Conservation (phyloP, 1,140 invertebrate genomes). For the Hormaphis cornu region DNA sequence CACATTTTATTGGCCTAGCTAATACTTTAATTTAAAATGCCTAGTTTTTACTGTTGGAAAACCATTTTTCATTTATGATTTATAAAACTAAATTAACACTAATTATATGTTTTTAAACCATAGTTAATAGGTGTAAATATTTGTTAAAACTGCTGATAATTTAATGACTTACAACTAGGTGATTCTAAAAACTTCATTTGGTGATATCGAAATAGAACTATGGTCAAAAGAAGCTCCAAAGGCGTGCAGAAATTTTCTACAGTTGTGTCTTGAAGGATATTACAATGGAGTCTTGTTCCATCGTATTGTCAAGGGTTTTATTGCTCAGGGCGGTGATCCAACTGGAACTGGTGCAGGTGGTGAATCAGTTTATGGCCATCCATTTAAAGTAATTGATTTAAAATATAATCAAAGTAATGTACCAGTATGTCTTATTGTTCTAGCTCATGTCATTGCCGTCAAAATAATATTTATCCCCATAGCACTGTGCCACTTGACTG, state of each 20-base stretch:
- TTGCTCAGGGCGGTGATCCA: slow-evolving; percentile 93
- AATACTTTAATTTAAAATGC: background rate
- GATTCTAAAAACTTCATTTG: slow-evolving; percentile 79
- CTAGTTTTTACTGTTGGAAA: background rate
- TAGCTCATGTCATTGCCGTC: too few species aligned
- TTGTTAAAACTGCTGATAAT: background rate
- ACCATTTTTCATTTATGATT: background rate
- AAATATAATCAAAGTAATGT: background rate
- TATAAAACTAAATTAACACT: background rate
- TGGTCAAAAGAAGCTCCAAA: slow-evolving; percentile 95
- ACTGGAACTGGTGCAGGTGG: slow-evolving; percentile 85
- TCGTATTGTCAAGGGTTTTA: slow-evolving; percentile 81
- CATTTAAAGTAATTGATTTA: slow-evolving; percentile 68
- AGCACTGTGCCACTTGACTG: too few species aligned
- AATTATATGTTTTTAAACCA: background rate
- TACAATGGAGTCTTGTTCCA: slow-evolving; percentile 91
- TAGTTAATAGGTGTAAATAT: background rate
- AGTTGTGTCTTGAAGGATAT: slow-evolving; percentile 93
- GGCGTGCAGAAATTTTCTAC: slow-evolving; percentile 93
- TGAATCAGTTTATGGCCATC: slow-evolving; percentile 85
- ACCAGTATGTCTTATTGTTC: too few species aligned
- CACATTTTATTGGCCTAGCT: too few species aligned
- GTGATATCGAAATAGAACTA: slow-evolving; percentile 95
- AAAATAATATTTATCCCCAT: too few species aligned
- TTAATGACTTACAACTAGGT: slow-evolving; percentile 64